Conservation (phyloP, 2,797 vertebrate species). For the Gouania willdenowi region DNA sequence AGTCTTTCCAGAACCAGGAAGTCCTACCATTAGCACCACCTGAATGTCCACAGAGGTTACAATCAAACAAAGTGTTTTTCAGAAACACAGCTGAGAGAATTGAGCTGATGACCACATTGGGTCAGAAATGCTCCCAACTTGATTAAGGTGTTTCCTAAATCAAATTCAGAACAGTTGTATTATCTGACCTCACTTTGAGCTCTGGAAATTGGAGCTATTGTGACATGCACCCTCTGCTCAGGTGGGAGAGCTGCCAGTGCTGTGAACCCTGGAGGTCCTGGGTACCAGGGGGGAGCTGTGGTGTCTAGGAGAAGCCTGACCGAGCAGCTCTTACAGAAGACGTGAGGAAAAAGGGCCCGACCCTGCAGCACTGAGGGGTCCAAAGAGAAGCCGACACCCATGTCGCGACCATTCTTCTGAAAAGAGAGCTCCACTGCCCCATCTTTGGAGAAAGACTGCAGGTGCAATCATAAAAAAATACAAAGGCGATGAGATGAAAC, state of each 20-base stretch:
- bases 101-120: too few relatives aligned
- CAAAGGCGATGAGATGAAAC: too few relatives aligned
- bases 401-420: constrained; percentile 79
- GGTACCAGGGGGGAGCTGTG: constrained; percentile 74
- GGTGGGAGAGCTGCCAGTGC: constrained; percentile 67
- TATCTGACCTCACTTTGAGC: constrained; percentile 80
- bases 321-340: constrained; percentile 82
- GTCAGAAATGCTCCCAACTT: too few relatives aligned
- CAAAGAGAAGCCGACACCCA: constrained; percentile 79
- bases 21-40: constrained; percentile 88
- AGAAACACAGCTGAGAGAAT: not conserved
- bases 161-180: too few relatives aligned
- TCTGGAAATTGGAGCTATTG: constrained; percentile 57
- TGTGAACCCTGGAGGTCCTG: constrained; percentile 68
- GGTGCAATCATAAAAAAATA: too few relatives aligned
- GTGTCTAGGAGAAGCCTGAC: constrained; percentile 81
- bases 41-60: constrained; percentile 25
- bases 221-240: constrained; percentile 58
- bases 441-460: constrained; percentile 74
- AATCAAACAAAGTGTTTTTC: not conserved
- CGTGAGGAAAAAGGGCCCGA: constrained; percentile 78
- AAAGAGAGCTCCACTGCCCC: constrained; percentile 79
- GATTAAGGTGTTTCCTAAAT: too few relatives aligned
- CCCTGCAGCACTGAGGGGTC: constrained; percentile 56
- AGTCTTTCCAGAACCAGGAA: constrained; percentile 88